Evolutionary conservation across 2,113 vertebrate species (phyloP).

Genomic region (Triplophysa siluroides): DNA sequence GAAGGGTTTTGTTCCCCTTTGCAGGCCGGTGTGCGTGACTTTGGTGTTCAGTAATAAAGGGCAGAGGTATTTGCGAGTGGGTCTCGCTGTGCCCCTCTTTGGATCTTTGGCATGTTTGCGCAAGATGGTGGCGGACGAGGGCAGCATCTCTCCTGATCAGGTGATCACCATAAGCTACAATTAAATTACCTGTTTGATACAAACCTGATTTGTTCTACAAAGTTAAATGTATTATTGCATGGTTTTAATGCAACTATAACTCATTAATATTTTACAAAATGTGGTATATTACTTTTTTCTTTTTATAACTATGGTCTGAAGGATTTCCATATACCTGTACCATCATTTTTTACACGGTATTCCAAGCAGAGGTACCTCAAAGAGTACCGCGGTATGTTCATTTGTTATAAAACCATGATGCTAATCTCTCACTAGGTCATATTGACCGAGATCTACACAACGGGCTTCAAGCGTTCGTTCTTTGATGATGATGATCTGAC

Average conservation of each 20-base stretch:
- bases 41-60: slow-evolving; percentile 88
- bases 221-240: too few relatives aligned
- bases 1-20: neutral
- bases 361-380: neutral
- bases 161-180: slow-evolving; percentile 60
- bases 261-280: too few relatives aligned
- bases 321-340: too few relatives aligned
- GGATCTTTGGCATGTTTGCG: slow-evolving; percentile 83
- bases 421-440: slow-evolving; percentile 78
- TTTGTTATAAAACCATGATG: neutral
- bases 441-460: slow-evolving; percentile 85
- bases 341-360: too few relatives aligned
- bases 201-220: too few relatives aligned
- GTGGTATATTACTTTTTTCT: too few relatives aligned
- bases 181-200: too few relatives aligned
- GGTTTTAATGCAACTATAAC: too few relatives aligned
- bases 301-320: too few relatives aligned
- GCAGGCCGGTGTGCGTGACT: slow-evolving; percentile 85
- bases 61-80: slow-evolving; percentile 83
- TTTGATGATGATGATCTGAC: slow-evolving; percentile 85
- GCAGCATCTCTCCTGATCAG: slow-evolving; percentile 83
- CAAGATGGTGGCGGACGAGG: slow-evolving; percentile 86
- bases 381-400: neutral
- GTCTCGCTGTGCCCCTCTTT: slow-evolving; percentile 84
- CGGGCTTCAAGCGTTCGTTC: slow-evolving; percentile 89